These are phyloP conservation scores for Crenuchus spilurus DNA, from an alignment of 2,797 vertebrate species.

Conservation along the genomic window DNA sequence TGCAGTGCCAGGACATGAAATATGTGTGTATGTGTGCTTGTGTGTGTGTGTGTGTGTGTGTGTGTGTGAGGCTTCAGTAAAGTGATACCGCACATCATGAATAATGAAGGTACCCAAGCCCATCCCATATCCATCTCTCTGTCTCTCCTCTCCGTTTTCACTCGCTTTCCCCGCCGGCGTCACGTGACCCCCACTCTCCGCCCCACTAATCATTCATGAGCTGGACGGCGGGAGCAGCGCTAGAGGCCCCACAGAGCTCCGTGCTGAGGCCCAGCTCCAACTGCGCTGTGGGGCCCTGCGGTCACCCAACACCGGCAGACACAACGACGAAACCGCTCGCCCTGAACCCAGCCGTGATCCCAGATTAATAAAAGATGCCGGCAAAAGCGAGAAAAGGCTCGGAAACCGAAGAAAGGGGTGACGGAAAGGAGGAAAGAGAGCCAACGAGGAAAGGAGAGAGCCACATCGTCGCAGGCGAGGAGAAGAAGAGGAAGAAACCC, in stretches of 20 bases:
- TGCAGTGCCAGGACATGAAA: background rate
- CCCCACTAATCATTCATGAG: conserved; percentile 88
- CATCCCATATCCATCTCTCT: conserved; percentile 35
- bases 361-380: conserved; percentile 90
- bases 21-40: conserved; percentile 51
- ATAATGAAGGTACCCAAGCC: conserved; percentile 87
- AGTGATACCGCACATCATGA: conserved; percentile 89
- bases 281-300: conserved; percentile 54
- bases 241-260: conserved; percentile 41
- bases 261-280: conserved; percentile 51
- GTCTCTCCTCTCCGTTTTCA: background rate
- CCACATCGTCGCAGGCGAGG: conserved; percentile 52
- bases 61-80: conserved; percentile 82
- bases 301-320: conserved; percentile 73
- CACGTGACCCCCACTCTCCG: conserved; percentile 74
- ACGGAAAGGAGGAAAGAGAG: conserved; percentile 71
- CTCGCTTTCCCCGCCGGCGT: conserved; percentile 47
- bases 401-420: conserved; percentile 77
- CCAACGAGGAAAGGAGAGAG: conserved; percentile 68
- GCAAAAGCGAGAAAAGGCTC: conserved; percentile 82
- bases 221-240: conserved; percentile 49
- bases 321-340: conserved; percentile 69
- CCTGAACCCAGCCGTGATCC: conserved; percentile 71
- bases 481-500: conserved; percentile 65
- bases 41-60: conserved; percentile 16